Evolutionary conservation across 2,888 invertebrate species (phyloP), one percentile per base, ranked within the genome.

Genomic region (Ennomos quercinarius): DNA sequence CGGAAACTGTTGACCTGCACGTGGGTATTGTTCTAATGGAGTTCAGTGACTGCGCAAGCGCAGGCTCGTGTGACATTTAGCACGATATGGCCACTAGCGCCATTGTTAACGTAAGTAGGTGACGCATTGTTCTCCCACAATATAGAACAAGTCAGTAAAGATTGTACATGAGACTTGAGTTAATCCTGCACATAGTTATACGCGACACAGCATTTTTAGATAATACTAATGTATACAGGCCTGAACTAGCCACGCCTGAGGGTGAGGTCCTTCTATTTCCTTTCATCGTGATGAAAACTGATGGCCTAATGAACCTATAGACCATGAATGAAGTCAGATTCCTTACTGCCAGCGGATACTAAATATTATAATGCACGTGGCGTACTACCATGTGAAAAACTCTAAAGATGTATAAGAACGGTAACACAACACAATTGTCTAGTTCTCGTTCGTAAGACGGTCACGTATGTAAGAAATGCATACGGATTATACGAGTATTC

Each of bases 1-100:
- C 74, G 82, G 83, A 83, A 86, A 74, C 74, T 80, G 80, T 84
- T 84, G 83, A 83, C 78, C 82, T 66, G 75, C 77, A 78, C 79
- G 76, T 77, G 72, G 71, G 76, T 74, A 89, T 88, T 89, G 86
- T 89, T 85, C 76, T 79, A 77, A 68, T 63, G 71, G 84, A 77
- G 89, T 87, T 89, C 86, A 88, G 67, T 86, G 87, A 87, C 89
- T 85, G 68, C 61, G 61, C 77, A 67, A 76, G 77, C 78, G 77
- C 76, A 73, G 78, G 82, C 76, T 77, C 76, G 77, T 78, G 75
- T 81, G 80, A 80, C 75, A 77, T 79, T 83, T 82, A 70, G 79
- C 79, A 75, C 80, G 77, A 81, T 83, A 84, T 80, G 77, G 73
- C 72, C 66, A 68, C 72, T 71, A 71, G 73, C 71, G 75, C 83